phyloP scores from a whole-genome alignment of 2,113 vertebrate genomes.

The Columba livia region DNA sequence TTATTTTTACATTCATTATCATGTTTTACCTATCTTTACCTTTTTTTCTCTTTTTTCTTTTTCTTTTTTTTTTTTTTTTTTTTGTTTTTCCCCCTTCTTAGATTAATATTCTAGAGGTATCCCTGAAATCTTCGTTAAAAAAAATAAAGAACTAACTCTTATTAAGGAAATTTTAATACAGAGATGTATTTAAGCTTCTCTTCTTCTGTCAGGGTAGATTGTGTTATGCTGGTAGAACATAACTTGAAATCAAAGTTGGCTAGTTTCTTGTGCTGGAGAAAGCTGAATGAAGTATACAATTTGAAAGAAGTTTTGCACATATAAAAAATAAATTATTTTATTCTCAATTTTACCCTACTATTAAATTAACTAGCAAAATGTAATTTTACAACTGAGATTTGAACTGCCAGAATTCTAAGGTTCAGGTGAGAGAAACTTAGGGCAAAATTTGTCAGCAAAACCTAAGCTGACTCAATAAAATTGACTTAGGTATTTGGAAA shows the following conservation, averaged over 20 bases:
- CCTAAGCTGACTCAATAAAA: not conserved
- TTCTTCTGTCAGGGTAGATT: not conserved
- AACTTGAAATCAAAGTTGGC: not conserved
- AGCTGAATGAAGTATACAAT: not conserved
- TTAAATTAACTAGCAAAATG: not conserved
- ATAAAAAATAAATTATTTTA: not conserved
- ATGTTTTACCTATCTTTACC: not conserved
- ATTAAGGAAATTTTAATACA: not conserved
- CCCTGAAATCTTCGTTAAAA: not conserved
- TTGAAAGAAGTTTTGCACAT: not conserved
- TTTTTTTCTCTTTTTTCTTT: not conserved
- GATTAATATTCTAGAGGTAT: not conserved
- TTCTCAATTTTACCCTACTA: not conserved
- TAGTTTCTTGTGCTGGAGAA: not conserved
- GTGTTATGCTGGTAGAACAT: not conserved
- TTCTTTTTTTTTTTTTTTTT: not conserved
- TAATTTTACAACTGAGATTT: not conserved
- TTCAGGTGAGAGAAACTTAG: not conserved
- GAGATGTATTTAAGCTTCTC: not conserved
- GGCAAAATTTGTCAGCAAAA: not conserved
- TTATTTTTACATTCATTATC: not conserved
- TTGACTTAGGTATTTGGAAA: not conserved
- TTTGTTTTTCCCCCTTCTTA: not conserved
- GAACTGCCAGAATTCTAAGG: not conserved
- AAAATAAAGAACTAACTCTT: not conserved